These are phyloP conservation scores for Peromyscus eremicus DNA, from an alignment of 2,797 vertebrate species.

Conservation along the genomic window DNA sequence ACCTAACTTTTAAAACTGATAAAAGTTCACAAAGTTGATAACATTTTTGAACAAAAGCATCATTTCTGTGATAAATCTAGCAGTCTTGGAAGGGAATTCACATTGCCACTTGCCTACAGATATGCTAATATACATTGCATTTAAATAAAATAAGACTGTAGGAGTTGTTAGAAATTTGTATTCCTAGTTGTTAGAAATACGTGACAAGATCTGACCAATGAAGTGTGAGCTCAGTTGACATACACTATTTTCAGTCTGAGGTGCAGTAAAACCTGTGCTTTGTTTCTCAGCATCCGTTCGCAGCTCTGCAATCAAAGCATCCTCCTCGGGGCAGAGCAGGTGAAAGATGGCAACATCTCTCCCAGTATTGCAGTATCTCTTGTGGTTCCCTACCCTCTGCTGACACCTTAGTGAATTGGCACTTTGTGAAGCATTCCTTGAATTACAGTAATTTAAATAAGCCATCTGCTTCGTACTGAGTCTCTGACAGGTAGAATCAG, in stretches of 20 bases:
- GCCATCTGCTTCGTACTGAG: background rate
- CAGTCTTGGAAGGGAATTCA: slow-evolving; percentile 19
- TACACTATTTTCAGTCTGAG: background rate
- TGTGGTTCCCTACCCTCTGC: background rate
- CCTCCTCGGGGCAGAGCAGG: background rate
- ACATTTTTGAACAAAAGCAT: slow-evolving; percentile 51
- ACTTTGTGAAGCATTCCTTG: slow-evolving; percentile 16
- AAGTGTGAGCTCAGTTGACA: background rate
- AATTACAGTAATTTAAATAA: slow-evolving; percentile 52
- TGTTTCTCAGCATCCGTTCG: background rate
- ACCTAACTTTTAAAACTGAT: slow-evolving; percentile 81
- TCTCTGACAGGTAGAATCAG: slow-evolving; percentile 27
- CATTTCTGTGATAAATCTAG: slow-evolving; percentile 51
- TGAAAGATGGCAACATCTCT: background rate
- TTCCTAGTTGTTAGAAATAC: background rate
- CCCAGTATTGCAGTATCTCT: background rate
- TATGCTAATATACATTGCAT: background rate
- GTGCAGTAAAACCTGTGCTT: background rate
- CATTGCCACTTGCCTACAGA: background rate
- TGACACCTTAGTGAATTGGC: background rate
- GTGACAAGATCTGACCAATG: background rate
- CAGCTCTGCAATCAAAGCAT: background rate
- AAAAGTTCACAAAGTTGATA: slow-evolving; percentile 84
- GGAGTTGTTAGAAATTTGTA: background rate
- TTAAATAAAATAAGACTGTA: background rate